These are phyloP conservation scores for Sesia apiformis DNA, from an alignment of 2,888 invertebrate genomes.

Conservation along the genomic window DNA sequence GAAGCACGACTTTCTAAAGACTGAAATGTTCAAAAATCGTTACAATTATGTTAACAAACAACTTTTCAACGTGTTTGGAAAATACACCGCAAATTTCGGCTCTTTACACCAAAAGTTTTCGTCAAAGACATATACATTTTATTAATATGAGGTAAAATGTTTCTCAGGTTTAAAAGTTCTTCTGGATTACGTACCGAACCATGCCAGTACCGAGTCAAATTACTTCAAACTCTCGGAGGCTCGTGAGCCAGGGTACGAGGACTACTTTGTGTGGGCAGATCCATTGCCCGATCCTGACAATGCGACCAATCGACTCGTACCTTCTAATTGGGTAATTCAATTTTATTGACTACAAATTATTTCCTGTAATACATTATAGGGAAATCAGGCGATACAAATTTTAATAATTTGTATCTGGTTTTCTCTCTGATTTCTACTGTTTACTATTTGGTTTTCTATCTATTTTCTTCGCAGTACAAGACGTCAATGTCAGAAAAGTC, in stretches of 20 bases:
- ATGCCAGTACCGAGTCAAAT: constrained; percentile 82
- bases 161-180: constrained; percentile 66
- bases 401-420: background rate
- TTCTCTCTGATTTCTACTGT: background rate
- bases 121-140: no score
- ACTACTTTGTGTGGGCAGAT: constrained; percentile 86
- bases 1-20: no score
- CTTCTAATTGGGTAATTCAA: constrained; percentile 67
- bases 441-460: background rate
- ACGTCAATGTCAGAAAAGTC: no score
- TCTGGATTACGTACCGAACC: constrained; percentile 80
- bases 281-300: constrained; percentile 54
- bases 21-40: no score
- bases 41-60: no score
- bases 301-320: constrained; percentile 38
- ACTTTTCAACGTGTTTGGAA: no score
- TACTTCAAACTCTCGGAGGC: constrained; percentile 86
- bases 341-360: background rate
- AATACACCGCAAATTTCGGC: no score
- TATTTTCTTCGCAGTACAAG: no score
- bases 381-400: background rate
- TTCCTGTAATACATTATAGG: background rate
- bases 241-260: constrained; percentile 75
- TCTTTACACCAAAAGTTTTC: no score
- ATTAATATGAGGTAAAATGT: background rate